Evolutionary conservation across 2,797 vertebrate genomes (phyloP).

Genomic region (Hyperoplus lanceolatus): DNA sequence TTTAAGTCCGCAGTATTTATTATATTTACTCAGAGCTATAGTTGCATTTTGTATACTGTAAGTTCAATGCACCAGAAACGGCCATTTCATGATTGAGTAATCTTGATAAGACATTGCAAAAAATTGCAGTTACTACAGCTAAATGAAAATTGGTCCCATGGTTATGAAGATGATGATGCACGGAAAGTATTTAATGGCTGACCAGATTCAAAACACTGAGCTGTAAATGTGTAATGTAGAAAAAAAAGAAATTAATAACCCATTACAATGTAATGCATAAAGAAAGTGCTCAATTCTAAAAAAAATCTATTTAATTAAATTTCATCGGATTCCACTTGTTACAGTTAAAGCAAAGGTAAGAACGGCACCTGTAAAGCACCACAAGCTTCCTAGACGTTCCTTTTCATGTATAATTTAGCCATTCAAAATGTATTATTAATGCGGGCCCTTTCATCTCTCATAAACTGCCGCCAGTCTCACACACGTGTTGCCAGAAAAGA

Average conservation of each 20-base stretch:
- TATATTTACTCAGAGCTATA: too few species aligned
- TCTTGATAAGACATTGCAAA: neutral
- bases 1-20: too few species aligned
- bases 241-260: neutral
- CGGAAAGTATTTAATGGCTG: neutral
- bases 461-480: constrained; percentile 58
- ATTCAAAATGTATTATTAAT: constrained; percentile 80
- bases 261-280: neutral
- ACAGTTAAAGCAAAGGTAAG: constrained; percentile 33
- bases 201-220: constrained; percentile 1
- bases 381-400: constrained; percentile 61
- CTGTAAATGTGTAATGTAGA: neutral
- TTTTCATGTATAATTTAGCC: constrained; percentile 78
- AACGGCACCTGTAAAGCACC: constrained; percentile 62
- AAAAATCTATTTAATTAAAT: constrained; percentile 38
- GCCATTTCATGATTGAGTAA: neutral
- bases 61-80: neutral
- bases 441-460: constrained; percentile 71
- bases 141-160: neutral
- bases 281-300: neutral
- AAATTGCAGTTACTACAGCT: neutral
- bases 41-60: neutral
- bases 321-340: constrained; percentile 37
- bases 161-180: neutral
- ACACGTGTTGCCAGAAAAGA: constrained; percentile 60